Evolutionary conservation across 2,888 invertebrate species (phyloP), one percentile per base, ranked within the genome.

Genomic region (Euzophera pinguis): DNA sequence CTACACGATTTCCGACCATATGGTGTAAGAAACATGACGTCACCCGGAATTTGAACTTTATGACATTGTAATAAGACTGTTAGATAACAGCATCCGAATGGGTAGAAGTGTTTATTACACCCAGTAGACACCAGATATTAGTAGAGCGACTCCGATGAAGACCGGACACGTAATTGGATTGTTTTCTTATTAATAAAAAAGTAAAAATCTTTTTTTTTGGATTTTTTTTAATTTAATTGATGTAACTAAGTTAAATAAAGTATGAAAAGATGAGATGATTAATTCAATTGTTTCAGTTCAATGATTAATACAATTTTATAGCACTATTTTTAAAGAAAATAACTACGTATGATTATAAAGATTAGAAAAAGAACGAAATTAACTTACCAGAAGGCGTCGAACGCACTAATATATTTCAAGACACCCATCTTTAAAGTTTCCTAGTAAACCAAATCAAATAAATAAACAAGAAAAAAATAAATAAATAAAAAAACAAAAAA

Each of bases 381-480:
- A 37, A 75, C 87, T 85, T 63, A 88, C 88, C 86, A 85, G 56
- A 81, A 79, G 55, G 68, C 75, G 64, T 77, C 80, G 66, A 62
- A 69, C 53, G 67, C 67, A 53, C 58, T 56, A 58, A 68, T 62
- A 59, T 66, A 64, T 61, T 60, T 65, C 62, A 68, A 70, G 58
- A 69, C 75, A 55, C 70, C 71, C 84, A 82, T 83, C 65, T 73
- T 75, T 60, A 58, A 49, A 49, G 14, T 43, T 42, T 57, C 13
- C 27, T 43, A 12, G 9, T 45, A 9, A 13, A 8, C 9, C 13
- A 13, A 39, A 42, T 22, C 17, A 45, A 45, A 29, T 6, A 29
- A 13, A 13, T n/a, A 6, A n/a, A 1, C 9, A 14, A 32, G 5
- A 45, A 29, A 10, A 42, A 1, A 22, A 22, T 27, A 12, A 1